Evolutionary conservation across 2,797 vertebrate species (phyloP).

Genomic region (Typhlichthys subterraneus): DNA sequence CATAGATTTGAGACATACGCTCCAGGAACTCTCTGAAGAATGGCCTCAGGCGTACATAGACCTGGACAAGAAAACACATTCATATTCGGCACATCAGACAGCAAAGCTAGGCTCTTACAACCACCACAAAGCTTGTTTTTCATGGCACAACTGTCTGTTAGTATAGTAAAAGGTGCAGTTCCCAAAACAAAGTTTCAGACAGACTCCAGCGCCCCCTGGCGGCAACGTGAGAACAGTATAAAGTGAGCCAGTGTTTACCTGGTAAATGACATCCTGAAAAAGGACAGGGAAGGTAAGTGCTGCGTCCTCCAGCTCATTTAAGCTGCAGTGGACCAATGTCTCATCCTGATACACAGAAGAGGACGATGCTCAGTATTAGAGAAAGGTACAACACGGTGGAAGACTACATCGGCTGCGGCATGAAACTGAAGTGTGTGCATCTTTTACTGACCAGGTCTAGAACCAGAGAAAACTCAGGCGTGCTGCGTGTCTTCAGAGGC

Average conservation of each 20-base stretch:
- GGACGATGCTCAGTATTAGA: neutral
- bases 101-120: no score
- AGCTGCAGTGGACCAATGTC: slow-evolving; percentile 97
- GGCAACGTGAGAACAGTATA: slow-evolving; percentile 3
- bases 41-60: slow-evolving; percentile 95
- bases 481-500: slow-evolving; percentile 97
- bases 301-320: slow-evolving; percentile 97
- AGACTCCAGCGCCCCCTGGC: slow-evolving; percentile 51
- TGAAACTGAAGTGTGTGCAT: neutral
- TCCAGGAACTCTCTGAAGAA: slow-evolving; percentile 99
- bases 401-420: neutral
- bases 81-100: neutral
- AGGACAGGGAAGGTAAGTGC: slow-evolving; percentile 98
- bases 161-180: no score
- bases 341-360: slow-evolving; percentile 82
- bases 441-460: slow-evolving; percentile 88
- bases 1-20: slow-evolving; percentile 98
- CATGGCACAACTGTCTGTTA: neutral
- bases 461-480: slow-evolving; percentile 96
- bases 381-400: neutral
- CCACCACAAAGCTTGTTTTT: neutral
- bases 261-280: slow-evolving; percentile 99
- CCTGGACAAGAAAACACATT: slow-evolving; percentile 71
- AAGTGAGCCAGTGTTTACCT: slow-evolving; percentile 73
- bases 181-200: no score